Evolutionary conservation across 2,888 invertebrate species (phyloP), one percentile per base, ranked within the genome.

Genomic region (Apotomis betuletana): DNA sequence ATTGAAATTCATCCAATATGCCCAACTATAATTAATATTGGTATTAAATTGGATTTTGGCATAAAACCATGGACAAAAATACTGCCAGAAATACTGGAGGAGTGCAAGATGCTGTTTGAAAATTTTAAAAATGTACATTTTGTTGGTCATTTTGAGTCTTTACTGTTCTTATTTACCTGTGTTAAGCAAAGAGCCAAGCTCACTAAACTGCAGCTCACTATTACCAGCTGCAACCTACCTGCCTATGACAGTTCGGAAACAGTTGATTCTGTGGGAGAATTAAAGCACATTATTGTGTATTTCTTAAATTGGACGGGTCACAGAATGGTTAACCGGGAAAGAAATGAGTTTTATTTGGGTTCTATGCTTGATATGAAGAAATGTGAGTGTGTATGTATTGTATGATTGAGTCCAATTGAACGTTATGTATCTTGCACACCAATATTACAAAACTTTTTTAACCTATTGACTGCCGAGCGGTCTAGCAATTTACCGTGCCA

Each of bases 111-210:
- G 60, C 68, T 87, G 4, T 90, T 92, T 79, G 74, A 83, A 77
- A 80, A 86, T 12, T 84, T 90, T 75, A 80, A 84, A 64, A 86
- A 86, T 78, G 75, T 91, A 1, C 85, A 90, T 80, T 88, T 92
- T 77, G 79, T 90, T 73, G 87, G 90, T 0, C 52, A 62, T 36
- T 62, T 62, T 13, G 62, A 62, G 84, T 78, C 82, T 90, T 60
- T 70, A 88, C 52, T 80, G 78, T 76, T 87, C 84, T 58, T 79
- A 79, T 67, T 67, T 85, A 74, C 77, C 82, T 58, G n/a, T 77
- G 67, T 73, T 76, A 67, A 91, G 75, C 70, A 78, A 65, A 80
- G 85, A 67, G 79, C 86, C 0, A 79, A 81, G 15, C 75, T 89
- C 61, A 78, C 84, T 52, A 79, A 65, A 13, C 77, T 91, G 41